Base-by-base conservation (phyloP, 1,140 invertebrate species). In the Brachionus koreanus region DNA sequence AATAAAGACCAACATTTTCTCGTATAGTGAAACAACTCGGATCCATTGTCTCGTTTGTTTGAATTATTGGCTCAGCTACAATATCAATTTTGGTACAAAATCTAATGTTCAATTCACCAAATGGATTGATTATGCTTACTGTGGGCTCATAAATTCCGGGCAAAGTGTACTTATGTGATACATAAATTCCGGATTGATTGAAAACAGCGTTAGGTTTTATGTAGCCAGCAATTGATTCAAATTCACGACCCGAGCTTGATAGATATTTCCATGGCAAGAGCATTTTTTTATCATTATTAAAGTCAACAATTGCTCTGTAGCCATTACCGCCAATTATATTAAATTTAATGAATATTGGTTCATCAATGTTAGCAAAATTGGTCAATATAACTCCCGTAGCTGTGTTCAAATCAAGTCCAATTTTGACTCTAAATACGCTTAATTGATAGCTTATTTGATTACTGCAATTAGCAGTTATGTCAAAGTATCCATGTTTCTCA, bases 321-420 rank as follows among this genome's bases (percentile, higher is more conserved):
- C 76, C 76, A 79, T 79, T 79, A 9, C 76, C 76, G 5, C 61
- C 49, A 57, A 39, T 65, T 43, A 79, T 12, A 61, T 65, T 79
- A n/a, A 65, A 12, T n/a, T 39, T 61, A 19, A 61, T 35, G 37
- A 29, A 65, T 12, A 79, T 35, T 39, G 12, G n/a, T 19, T 65
- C 37, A 37, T 65, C 1, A 19, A 61, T 42, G 43, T 65, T 79
- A 12, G 29, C 61, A 65, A 61, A 65, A 49, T 61, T 57, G 33
- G 57, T 65, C 4, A 61, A 16, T 13, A 79, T 37, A 7, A 39
- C 57, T 12, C 33, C 76, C 5, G 52, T 57, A 5, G 61, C 61
- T 35, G 49, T 42, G 9, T 65, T 79, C n/a, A 79, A 63, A 35
- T 79, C 49, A 61, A 23, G 52, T 9, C 76, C 76, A 5, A 79